These are phyloP conservation scores for Sander lucioperca DNA, from an alignment of 2,113 vertebrate genomes.

Conservation along the genomic window DNA sequence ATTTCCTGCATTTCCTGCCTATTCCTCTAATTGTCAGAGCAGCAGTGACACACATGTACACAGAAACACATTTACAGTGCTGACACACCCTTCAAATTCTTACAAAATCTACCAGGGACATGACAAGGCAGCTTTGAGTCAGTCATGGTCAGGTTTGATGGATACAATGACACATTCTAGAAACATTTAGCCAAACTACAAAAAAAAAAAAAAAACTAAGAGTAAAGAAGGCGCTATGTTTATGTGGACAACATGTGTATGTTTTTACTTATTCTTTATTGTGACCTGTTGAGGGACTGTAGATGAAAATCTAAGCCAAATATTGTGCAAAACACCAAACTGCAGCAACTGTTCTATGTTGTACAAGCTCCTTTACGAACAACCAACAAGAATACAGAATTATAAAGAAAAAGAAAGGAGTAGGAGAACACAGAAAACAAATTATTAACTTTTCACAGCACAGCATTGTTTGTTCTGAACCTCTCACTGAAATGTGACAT, in stretches of 20 bases:
- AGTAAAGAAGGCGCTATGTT: neutral
- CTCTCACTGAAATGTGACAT: neutral
- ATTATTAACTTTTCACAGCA: neutral
- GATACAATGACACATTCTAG: neutral
- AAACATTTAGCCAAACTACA: conserved; percentile 18
- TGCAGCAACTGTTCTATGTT: neutral
- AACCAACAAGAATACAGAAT: neutral
- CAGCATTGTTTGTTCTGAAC: neutral
- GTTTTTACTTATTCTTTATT: neutral
- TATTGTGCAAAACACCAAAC: neutral
- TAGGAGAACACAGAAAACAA: neutral
- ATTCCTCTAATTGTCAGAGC: neutral
- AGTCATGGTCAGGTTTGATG: conserved; percentile 46
- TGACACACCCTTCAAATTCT: conserved; percentile 47
- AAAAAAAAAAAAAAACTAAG: neutral
- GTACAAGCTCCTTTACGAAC: neutral
- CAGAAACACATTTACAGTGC: conserved; percentile 3
- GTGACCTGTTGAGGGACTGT: neutral
- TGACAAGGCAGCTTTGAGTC: conserved; percentile 26
- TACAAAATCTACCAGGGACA: conserved; percentile 20
- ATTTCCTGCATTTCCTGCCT: neutral
- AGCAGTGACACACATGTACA: neutral
- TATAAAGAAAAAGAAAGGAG: neutral
- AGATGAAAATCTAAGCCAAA: neutral
- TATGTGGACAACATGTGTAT: neutral